phyloP scores from a whole-genome alignment of 2,888 invertebrate species.

The Orchesellides sinensis region DNA sequence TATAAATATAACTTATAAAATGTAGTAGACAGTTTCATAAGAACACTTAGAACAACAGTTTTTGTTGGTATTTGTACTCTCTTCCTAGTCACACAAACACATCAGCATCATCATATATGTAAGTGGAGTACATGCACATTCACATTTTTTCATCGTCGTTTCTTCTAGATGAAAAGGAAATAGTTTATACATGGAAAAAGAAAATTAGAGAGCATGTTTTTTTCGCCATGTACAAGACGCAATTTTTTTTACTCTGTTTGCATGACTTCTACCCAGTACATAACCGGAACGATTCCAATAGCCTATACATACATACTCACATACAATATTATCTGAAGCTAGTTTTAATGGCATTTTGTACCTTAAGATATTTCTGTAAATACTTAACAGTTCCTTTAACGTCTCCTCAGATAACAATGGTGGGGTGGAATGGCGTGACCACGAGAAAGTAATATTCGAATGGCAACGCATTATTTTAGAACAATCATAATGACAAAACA shows the following conservation, averaged over 20 bases:
- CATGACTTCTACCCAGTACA: conserved; percentile 15
- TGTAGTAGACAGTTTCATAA: conserved; percentile 32
- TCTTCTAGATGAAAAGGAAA: conserved; percentile 14
- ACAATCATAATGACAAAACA: too few species aligned
- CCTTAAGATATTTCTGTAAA: not conserved
- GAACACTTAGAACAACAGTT: conserved; percentile 9
- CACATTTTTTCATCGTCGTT: conserved; percentile 3
- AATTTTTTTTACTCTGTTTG: conserved; percentile 42
- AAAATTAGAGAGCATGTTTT: conserved; percentile 47
- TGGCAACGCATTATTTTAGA: too few species aligned
- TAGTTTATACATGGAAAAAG: conserved; percentile 31
- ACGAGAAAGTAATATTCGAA: too few species aligned
- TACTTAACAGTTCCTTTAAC: not conserved
- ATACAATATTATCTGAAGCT: too few species aligned
- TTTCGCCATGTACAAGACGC: conserved; percentile 23
- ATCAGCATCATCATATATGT: conserved; percentile 1
- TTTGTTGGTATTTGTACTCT: conserved; percentile 16
- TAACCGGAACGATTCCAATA: conserved; percentile 8
- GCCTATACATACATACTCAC: not conserved
- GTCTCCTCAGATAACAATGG: too few species aligned
- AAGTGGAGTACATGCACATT: not conserved
- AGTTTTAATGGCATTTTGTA: not conserved
- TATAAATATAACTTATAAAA: conserved; percentile 29
- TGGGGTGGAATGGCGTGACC: too few species aligned
- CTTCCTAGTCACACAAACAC: not conserved